phyloP scores from a whole-genome alignment of 2,888 invertebrate genomes.

The Venustoraphidia nigricollis region DNA sequence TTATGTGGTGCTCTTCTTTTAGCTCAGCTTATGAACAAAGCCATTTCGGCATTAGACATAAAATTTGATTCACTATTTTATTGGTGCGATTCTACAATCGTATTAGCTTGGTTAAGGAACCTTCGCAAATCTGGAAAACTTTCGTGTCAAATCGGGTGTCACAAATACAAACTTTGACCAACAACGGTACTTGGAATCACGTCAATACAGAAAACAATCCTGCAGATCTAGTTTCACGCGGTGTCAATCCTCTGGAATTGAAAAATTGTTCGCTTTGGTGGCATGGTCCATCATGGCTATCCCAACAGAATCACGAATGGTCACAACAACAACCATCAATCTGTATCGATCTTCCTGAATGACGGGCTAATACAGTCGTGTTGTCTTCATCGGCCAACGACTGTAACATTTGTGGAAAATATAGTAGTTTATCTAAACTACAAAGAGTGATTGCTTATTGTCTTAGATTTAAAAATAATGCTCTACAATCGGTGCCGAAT shows the following conservation, averaged over 20 bases:
- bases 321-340: too few species aligned
- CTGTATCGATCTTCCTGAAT: too few species aligned
- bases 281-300: conserved; percentile 3
- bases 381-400: too few species aligned
- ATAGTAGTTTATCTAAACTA: neutral
- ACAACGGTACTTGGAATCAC: conserved; percentile 4
- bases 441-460: conserved; percentile 1
- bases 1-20: conserved; percentile 1
- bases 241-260: neutral
- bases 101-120: conserved; percentile 7
- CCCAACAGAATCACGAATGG: neutral
- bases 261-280: neutral
- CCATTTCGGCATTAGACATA: neutral
- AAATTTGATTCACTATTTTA: neutral
- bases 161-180: conserved; percentile 7
- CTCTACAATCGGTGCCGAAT: neutral
- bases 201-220: conserved; percentile 3
- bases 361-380: too few species aligned
- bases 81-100: conserved; percentile 10
- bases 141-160: conserved; percentile 12
- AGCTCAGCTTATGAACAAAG: conserved; percentile 1
- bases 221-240: conserved; percentile 6
- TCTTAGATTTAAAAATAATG: conserved; percentile 2
- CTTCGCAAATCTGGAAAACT: conserved; percentile 7
- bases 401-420: too few species aligned